Percentiles rank a stretch among this genome's conserved stretches.
Conservation (phyloP, 2,797 vertebrate genomes). For the Loriculus beryllinus region DNA sequence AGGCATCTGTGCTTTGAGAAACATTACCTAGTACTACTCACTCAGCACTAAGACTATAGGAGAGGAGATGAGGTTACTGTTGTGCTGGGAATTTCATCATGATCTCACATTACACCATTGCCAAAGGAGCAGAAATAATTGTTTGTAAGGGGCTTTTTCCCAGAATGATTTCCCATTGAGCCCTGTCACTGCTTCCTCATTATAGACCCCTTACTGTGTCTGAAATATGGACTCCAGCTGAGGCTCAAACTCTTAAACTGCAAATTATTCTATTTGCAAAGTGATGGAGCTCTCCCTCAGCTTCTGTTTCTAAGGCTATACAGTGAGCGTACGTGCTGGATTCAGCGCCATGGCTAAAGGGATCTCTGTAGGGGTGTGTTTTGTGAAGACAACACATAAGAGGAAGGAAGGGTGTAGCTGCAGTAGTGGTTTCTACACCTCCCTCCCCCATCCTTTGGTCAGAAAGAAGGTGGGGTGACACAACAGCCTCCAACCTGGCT, state of each 20-base stretch:
- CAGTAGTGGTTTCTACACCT: background rate
- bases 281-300: background rate
- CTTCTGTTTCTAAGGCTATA: background rate
- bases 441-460: background rate
- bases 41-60: background rate
- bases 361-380: background rate
- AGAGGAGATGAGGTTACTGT: background rate
- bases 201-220: background rate
- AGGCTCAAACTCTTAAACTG: rapidly evolving
- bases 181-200: background rate
- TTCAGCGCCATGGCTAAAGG: background rate
- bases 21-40: background rate
- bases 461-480: background rate
- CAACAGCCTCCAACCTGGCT: background rate
- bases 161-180: background rate
- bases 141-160: background rate
- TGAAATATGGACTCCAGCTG: background rate
- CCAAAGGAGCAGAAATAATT: background rate
- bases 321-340: rapidly evolving
- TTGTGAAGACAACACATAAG: background rate
- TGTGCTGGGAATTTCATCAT: background rate
- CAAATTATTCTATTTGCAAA: too few relatives aligned
- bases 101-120: background rate
- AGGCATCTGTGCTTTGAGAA: background rate
- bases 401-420: conserved; percentile 7